These are phyloP conservation scores for Danio choprae DNA, from an alignment of 2,797 vertebrate genomes.

Conservation along the genomic window DNA sequence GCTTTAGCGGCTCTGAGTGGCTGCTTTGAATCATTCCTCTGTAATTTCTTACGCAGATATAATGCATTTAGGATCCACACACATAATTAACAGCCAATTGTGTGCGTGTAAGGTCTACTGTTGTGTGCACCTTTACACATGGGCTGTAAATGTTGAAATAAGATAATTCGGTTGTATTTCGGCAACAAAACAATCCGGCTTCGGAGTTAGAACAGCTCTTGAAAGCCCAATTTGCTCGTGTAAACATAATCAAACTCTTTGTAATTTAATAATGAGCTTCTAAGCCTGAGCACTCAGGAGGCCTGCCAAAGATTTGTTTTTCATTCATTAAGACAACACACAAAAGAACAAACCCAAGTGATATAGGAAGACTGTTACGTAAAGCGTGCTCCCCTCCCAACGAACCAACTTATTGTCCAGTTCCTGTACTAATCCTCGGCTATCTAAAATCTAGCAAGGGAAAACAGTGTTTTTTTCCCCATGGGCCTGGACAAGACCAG, in stretches of 20 bases:
- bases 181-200: not conserved
- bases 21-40: not conserved
- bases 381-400: conserved; percentile 63
- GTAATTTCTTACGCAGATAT: conserved; percentile 24
- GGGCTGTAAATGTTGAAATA: not conserved
- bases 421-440: conserved; percentile 36
- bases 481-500: conserved; percentile 38
- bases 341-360: conserved; percentile 61
- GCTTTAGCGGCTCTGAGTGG: not conserved
- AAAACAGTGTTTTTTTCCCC: conserved; percentile 52
- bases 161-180: conserved; percentile 24
- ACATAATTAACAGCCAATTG: not conserved
- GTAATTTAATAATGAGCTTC: conserved; percentile 44
- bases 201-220: conserved; percentile 23
- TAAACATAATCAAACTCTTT: conserved; percentile 39
- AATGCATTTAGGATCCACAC: not conserved
- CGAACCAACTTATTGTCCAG: conserved; percentile 39
- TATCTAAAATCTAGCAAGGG: conserved; percentile 24
- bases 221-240: conserved; percentile 22
- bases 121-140: conserved; percentile 3
- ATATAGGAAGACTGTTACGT: conserved; percentile 69
- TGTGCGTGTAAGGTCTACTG: not conserved
- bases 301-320: conserved; percentile 61
- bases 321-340: conserved; percentile 46
- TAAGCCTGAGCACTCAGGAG: conserved; percentile 16